Evolutionary conservation across 2,888 invertebrate genomes (phyloP), one percentile per base, ranked within the genome.

Genomic region (Eilema caniola): DNA sequence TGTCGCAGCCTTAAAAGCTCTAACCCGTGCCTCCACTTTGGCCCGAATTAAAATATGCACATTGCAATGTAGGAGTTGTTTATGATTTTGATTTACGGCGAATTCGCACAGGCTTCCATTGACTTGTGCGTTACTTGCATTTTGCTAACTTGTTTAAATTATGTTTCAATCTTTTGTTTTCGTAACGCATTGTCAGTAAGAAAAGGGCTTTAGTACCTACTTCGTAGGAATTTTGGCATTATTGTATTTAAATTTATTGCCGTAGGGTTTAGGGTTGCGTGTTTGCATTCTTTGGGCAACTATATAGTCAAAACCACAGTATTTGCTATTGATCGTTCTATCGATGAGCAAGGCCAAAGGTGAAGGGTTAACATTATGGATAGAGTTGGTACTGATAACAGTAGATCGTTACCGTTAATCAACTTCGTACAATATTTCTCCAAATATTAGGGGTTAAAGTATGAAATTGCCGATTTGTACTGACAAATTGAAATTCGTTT

Each of bases 1-100:
- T 68, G 41, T 73, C 75, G 79, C 79, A 88, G 88, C 89, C 91
- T 89, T 89, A 88, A 87, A 59, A 92, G 90, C 89, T 91, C 75
- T 82, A 83, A 85, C 77, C 79, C 77, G 81, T 81, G 76, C 84
- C 84, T 85, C 83, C 75, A 83, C 83, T 85, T 80, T 88, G 87
- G 88, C 85, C 86, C 81, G 86, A 79, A 87, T 88, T 82, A 83
- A 83, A 82, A 80, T 85, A 86, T 86, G 87, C 86, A 80, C 79
- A 71, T 67, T 79, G 84, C 80, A 82, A 79, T 78, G 84, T 83
- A 79, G 81, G 80, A 73, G 85, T 81, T 74, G 83, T 84, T 82
- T 88, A 86, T 85, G 83, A 81, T 83, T 41, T 86, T 85, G 82
- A 81, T 83, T 83, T 83, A 78, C 80, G 76, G 80, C 80, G 75